These are phyloP conservation scores for Idaea biselata DNA, from an alignment of 2,888 invertebrate species.

Conservation along the genomic window DNA sequence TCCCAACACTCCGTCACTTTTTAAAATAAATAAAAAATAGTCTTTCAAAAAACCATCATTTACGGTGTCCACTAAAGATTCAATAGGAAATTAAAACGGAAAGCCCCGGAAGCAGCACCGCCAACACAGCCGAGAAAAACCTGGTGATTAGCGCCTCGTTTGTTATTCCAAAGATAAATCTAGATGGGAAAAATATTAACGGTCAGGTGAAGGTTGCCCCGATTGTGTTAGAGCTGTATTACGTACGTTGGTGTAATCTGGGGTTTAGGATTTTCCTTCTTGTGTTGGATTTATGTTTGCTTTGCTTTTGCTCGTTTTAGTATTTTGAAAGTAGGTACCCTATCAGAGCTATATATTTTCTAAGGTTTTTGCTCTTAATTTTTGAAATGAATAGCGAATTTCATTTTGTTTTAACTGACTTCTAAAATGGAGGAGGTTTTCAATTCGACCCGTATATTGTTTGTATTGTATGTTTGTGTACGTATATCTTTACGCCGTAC, in stretches of 20 bases:
- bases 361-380: no score
- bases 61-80: not conserved
- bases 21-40: not conserved
- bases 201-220: not conserved
- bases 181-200: not conserved
- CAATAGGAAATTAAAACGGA: slow-evolving; percentile 50
- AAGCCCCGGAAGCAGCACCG: slow-evolving; percentile 36
- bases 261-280: not conserved
- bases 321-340: not conserved
- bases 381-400: no score
- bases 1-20: no score
- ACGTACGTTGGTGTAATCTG: not conserved
- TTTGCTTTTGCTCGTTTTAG: not conserved
- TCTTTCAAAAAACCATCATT: not conserved
- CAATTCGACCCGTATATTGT: no score
- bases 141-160: slow-evolving; percentile 5
- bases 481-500: no score
- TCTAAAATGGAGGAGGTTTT: no score
- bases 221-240: not conserved
- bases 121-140: slow-evolving; percentile 25
- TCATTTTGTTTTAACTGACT: no score
- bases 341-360: no score
- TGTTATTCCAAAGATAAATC: not conserved
- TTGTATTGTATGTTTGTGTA: no score
- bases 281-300: not conserved